phyloP scores from a whole-genome alignment of 2,797 vertebrate species.

The Agapornis canus region DNA sequence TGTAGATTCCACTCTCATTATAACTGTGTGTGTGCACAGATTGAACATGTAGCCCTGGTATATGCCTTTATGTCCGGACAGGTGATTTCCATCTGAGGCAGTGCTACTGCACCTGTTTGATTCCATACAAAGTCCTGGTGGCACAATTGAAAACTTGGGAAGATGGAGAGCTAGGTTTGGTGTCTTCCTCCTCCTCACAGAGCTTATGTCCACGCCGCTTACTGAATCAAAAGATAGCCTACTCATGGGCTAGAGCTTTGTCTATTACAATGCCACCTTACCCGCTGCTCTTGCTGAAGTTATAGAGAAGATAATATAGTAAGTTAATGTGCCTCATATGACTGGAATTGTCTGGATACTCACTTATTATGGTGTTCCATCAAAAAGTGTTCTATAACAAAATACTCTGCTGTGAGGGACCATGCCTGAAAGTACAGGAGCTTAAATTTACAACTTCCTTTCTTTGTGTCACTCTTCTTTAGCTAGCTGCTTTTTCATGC shows the following conservation, averaged over 20 bases:
- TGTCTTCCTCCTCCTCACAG: not conserved
- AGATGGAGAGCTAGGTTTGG: not conserved
- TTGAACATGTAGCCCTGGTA: not conserved
- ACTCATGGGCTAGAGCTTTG: not conserved
- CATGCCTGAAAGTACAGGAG: not conserved
- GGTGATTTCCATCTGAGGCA: not conserved
- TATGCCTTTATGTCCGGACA: not conserved
- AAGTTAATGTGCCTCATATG: not conserved
- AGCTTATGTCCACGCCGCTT: no score
- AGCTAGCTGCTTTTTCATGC: not conserved
- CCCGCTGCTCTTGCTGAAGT: rapidly evolving
- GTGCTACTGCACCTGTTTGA: rapidly evolving
- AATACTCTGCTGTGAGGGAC: not conserved
- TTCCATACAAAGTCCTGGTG: not conserved
- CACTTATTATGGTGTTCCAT: not conserved
- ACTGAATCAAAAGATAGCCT: not conserved
- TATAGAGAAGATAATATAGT: not conserved
- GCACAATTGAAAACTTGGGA: not conserved
- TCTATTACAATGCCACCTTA: not conserved
- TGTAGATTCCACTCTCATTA: not conserved
- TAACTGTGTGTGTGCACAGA: not conserved
- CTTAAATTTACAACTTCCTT: not conserved
- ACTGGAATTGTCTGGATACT: not conserved
- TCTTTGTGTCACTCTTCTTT: not conserved
- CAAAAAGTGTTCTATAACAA: not conserved